These are phyloP conservation scores for Hippocampus abdominalis DNA, from an alignment of 2,113 vertebrate genomes.

Conservation along the genomic window DNA sequence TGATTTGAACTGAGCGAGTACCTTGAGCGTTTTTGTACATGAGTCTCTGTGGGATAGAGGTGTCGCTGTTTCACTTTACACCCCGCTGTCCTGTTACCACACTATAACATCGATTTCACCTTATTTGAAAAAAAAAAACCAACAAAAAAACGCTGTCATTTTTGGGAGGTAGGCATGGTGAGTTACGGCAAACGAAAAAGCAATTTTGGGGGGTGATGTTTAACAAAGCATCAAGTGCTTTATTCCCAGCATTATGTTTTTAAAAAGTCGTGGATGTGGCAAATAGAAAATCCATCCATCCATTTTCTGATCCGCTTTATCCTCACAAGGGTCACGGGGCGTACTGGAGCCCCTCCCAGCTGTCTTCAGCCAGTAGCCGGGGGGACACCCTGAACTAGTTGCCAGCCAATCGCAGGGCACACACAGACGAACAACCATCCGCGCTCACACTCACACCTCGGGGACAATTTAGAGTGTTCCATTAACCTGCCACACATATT, in stretches of 20 bases:
- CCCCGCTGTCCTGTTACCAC: not conserved
- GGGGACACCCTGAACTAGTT: too few relatives aligned
- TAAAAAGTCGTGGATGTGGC: not conserved
- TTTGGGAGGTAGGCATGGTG: not conserved
- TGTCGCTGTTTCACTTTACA: constrained; percentile 42
- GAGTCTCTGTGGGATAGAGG: constrained; percentile 10
- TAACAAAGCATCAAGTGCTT: not conserved
- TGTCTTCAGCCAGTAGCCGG: too few relatives aligned
- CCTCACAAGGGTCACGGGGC: too few relatives aligned
- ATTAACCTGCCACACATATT: too few relatives aligned
- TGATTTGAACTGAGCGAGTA: constrained; percentile 24
- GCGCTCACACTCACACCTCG: too few relatives aligned
- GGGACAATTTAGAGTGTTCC: too few relatives aligned
- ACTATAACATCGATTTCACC: not conserved
- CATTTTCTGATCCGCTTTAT: too few relatives aligned
- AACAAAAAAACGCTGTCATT: not conserved
- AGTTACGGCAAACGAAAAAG: not conserved
- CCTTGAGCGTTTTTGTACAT: constrained; percentile 10
- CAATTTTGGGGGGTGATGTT: not conserved
- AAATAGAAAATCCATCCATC: not conserved
- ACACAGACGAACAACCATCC: too few relatives aligned
- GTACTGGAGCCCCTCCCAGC: too few relatives aligned
- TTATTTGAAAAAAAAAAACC: not conserved
- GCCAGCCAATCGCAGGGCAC: too few relatives aligned
- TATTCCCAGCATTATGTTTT: not conserved